These are phyloP conservation scores for Jacana jacana DNA, from an alignment of 2,113 vertebrate genomes.

Conservation along the genomic window DNA sequence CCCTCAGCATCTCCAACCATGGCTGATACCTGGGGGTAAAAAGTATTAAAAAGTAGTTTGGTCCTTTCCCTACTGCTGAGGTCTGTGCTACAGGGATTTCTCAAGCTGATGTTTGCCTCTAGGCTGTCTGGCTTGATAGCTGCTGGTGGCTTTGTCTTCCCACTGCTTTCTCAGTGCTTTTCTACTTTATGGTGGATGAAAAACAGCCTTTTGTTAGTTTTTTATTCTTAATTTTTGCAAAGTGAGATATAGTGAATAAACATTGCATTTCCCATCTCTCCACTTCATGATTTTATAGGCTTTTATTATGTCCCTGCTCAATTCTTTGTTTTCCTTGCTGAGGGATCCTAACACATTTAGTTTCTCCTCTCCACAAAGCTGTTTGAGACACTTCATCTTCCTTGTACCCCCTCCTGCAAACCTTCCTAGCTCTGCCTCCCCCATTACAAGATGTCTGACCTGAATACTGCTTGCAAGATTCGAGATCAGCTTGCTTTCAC, in stretches of 20 bases:
- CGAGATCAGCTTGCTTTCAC: background rate
- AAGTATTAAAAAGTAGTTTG: fast-evolving
- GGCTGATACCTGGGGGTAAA: background rate
- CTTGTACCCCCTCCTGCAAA: background rate
- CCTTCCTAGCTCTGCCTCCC: background rate
- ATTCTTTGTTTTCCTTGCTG: background rate
- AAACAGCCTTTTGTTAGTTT: background rate
- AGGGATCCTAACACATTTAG: background rate
- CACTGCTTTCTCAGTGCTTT: background rate
- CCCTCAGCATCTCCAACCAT: background rate
- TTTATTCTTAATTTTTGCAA: background rate
- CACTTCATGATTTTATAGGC: background rate
- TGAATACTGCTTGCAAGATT: constrained; percentile 1
- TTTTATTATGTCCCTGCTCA: background rate
- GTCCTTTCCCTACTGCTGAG: background rate
- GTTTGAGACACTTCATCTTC: background rate
- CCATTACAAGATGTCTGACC: background rate
- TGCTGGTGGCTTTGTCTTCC: background rate
- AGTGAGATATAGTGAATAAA: background rate
- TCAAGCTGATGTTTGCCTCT: background rate
- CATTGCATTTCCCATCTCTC: background rate
- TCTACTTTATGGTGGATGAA: background rate
- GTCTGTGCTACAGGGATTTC: background rate
- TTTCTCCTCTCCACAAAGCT: background rate
- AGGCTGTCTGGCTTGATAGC: background rate